phyloP scores from a whole-genome alignment of 2,888 invertebrate genomes.

The Hemicrepidius hirtus region DNA sequence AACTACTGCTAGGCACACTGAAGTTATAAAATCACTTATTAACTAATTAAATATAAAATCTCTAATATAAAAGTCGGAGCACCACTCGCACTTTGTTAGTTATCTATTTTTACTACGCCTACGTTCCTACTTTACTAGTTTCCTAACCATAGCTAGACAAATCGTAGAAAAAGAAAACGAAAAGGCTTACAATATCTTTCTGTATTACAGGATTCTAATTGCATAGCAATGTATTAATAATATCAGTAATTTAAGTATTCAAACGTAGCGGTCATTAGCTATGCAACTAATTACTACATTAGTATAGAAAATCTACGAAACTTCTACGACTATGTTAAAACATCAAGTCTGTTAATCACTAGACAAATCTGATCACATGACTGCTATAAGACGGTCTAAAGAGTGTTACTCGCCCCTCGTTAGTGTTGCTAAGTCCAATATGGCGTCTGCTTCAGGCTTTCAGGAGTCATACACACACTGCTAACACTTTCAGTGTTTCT shows the following conservation, averaged over 20 bases:
- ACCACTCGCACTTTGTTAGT: conserved; percentile 40
- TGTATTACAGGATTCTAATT: conserved; percentile 35
- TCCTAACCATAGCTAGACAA: conserved; percentile 28
- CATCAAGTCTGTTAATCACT: conserved; percentile 57
- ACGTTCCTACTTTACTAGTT: conserved; percentile 32
- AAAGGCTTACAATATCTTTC: conserved; percentile 37
- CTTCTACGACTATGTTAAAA: conserved; percentile 58
- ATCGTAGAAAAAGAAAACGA: conserved; percentile 22
- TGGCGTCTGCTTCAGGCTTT: conserved; percentile 67
- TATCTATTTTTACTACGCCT: conserved; percentile 39
- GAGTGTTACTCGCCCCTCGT: conserved; percentile 72
- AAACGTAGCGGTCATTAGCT: conserved; percentile 46
- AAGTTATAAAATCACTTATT: conserved; percentile 48
- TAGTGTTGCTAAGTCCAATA: conserved; percentile 67
- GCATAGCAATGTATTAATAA: conserved; percentile 45
- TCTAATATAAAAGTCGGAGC: conserved; percentile 36
- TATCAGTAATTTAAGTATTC: conserved; percentile 8
- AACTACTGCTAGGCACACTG: conserved; percentile 51
- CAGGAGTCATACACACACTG: conserved; percentile 66
- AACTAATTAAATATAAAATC: conserved; percentile 42
- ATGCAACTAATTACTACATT: conserved; percentile 52
- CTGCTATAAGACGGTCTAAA: conserved; percentile 60
- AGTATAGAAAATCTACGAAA: conserved; percentile 52
- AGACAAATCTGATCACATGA: conserved; percentile 65
- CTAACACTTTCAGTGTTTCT: conserved; percentile 55